Conservation (phyloP, 2,113 vertebrate species). For the Phalacrocorax carbo region DNA sequence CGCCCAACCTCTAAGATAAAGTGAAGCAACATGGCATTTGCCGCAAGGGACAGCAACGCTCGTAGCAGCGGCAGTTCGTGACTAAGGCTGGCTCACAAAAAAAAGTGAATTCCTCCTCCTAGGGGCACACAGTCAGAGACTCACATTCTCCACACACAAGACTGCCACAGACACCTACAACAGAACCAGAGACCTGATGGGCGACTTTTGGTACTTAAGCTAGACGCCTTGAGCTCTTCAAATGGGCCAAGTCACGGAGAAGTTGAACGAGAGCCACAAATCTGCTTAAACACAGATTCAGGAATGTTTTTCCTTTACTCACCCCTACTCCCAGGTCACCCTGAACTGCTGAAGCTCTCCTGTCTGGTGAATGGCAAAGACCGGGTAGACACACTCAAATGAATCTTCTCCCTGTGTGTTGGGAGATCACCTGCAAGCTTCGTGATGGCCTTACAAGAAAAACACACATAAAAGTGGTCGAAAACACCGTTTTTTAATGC, state of each 20-base stretch:
- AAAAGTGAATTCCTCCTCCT: background rate
- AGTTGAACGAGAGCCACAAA: background rate
- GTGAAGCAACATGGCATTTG: accelerated
- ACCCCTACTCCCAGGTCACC: background rate
- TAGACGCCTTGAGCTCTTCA: background rate
- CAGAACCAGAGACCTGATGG: accelerated
- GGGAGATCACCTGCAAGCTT: background rate
- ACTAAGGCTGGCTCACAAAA: background rate
- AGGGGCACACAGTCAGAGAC: background rate
- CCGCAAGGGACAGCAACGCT: background rate
- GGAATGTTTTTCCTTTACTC: background rate
- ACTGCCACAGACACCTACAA: background rate
- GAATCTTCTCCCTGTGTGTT: background rate
- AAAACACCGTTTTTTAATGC: conserved; percentile 67
- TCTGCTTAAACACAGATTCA: too few relatives aligned
- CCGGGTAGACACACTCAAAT: too few relatives aligned
- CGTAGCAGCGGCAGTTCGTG: accelerated
- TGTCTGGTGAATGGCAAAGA: background rate
- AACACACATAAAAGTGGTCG: background rate
- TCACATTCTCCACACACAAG: background rate
- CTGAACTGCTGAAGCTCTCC: background rate
- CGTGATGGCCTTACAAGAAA: background rate
- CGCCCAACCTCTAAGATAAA: background rate
- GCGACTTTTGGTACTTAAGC: background rate
- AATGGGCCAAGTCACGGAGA: background rate